phyloP scores from a whole-genome alignment of 2,888 invertebrate genomes.

The Cosmorhoe ocellata region DNA sequence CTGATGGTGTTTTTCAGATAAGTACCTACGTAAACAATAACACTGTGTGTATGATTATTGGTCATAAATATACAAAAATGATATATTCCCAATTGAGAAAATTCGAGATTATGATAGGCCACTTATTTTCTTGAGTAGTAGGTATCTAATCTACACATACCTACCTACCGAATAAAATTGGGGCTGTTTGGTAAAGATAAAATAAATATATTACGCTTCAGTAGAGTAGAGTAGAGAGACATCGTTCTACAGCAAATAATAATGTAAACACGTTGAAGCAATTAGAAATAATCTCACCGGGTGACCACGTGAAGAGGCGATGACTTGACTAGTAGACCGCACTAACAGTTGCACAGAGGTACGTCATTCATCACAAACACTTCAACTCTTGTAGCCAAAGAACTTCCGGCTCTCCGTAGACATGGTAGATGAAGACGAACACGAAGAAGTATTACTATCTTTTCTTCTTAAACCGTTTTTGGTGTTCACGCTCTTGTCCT shows the following conservation, averaged over 20 bases:
- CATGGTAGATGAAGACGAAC: conserved; percentile 41
- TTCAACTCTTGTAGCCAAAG: conserved; percentile 42
- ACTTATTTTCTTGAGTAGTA: not conserved
- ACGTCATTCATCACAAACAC: conserved; percentile 34
- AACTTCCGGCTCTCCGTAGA: conserved; percentile 40
- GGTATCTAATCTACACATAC: no score
- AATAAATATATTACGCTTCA: no score
- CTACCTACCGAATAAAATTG: no score
- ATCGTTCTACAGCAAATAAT: no score
- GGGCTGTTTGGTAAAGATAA: no score
- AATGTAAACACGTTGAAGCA: conserved; percentile 2
- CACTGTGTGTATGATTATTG: not conserved
- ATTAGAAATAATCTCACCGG: conserved; percentile 36
- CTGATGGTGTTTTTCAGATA: conserved; percentile 12
- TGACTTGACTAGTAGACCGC: conserved; percentile 48
- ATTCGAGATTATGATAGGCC: conserved; percentile 5
- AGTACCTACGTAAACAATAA: conserved; percentile 10
- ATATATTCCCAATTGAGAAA: conserved; percentile 1
- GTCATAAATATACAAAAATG: conserved; percentile 6
- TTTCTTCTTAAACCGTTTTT: conserved; percentile 56
- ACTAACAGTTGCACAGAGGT: conserved; percentile 37
- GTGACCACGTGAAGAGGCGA: conserved; percentile 36
- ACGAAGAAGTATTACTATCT: conserved; percentile 52
- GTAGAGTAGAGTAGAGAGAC: no score
- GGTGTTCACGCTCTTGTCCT: conserved; percentile 45